Conservation (phyloP, 2,797 vertebrate genomes). For the Holocentrus rufus region DNA sequence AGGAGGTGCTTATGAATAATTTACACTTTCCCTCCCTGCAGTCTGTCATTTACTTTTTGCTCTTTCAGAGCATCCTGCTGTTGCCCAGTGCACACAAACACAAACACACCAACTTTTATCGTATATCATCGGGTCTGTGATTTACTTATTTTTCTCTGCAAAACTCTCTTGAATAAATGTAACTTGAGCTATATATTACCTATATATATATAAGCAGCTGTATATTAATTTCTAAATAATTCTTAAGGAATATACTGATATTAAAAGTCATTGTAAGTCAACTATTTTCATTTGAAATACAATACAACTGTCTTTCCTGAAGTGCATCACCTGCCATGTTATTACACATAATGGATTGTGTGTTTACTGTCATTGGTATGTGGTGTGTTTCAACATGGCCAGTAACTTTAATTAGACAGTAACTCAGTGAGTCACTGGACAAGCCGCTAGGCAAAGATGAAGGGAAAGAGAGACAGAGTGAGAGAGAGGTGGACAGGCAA, state of each 20-base stretch:
- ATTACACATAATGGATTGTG: background rate
- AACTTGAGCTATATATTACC: too few relatives aligned
- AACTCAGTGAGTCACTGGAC: background rate
- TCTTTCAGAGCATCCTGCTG: background rate
- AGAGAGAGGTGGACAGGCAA: too few relatives aligned
- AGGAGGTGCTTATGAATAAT: background rate
- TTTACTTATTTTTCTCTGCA: background rate
- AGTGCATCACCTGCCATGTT: background rate
- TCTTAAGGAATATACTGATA: too few relatives aligned
- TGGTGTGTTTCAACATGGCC: background rate
- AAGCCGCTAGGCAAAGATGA: too few relatives aligned
- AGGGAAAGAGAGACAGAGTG: too few relatives aligned
- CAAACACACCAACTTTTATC: background rate
- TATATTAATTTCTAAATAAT: too few relatives aligned
- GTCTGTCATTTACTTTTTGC: conserved; percentile 1
- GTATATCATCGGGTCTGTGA: background rate
- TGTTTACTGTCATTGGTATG: background rate
- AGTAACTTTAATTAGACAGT: background rate
- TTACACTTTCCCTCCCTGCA: background rate
- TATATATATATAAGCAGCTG: too few relatives aligned
- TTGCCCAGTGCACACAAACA: background rate
- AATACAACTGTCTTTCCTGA: too few relatives aligned
- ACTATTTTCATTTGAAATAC: too few relatives aligned
- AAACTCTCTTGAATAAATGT: too few relatives aligned
- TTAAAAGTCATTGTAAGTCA: too few relatives aligned